Evolutionary conservation across 2,113 vertebrate genomes (phyloP).

Genomic region (Pachycephala philippinensis): DNA sequence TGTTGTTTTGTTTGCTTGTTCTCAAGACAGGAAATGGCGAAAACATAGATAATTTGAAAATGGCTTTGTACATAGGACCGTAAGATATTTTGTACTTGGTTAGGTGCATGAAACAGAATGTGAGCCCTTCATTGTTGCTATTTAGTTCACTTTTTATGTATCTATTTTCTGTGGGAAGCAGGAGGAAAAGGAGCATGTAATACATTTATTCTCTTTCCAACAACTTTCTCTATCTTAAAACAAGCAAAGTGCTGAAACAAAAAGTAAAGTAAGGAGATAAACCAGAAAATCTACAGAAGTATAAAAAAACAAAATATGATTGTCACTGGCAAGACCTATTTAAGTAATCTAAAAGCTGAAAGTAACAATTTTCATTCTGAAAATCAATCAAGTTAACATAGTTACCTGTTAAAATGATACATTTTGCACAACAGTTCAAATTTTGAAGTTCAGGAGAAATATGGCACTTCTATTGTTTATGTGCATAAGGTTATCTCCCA

Average conservation of each 20-base stretch:
- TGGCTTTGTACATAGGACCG: rapidly evolving
- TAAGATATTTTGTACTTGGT: not conserved
- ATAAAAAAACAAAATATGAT: not conserved
- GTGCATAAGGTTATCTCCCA: not conserved
- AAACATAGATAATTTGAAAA: not conserved
- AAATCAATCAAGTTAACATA: not conserved
- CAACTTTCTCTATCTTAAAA: not conserved
- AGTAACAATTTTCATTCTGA: not conserved
- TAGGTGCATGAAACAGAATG: not conserved
- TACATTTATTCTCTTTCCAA: not conserved
- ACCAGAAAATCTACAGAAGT: not conserved
- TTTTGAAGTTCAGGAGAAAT: not conserved
- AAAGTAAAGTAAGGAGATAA: not conserved
- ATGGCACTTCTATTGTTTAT: not conserved
- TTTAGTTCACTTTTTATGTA: not conserved
- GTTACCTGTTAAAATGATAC: not conserved
- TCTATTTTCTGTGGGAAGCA: not conserved
- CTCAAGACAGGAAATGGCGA: not conserved
- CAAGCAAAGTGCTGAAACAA: not conserved
- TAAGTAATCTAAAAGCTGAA: not conserved
- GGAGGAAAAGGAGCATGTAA: not conserved
- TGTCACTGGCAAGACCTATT: not conserved
- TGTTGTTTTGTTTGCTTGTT: not conserved
- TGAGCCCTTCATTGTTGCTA: not conserved
- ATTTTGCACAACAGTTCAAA: not conserved